Evolutionary conservation across 2,888 invertebrate genomes (phyloP), one percentile per base, ranked within the genome.

Genomic region (Sthenelais limicola): DNA sequence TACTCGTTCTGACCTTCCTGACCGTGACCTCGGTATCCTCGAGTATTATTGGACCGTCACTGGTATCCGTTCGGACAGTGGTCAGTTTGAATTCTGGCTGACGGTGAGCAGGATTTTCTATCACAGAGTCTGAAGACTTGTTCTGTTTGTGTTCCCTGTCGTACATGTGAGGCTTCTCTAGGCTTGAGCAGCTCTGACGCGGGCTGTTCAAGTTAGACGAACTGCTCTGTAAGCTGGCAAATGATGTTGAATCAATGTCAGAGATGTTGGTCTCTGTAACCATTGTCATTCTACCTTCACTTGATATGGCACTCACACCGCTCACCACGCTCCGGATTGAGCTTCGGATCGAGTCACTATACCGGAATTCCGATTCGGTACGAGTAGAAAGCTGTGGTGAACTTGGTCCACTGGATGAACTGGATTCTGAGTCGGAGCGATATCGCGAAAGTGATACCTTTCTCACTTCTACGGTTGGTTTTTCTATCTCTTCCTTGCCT

Each of bases 201-300:
- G 15, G 12, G 18, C 32, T 24, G 26, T 38, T 35, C 24, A 24
- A 38, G 38, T 38, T 28, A 5, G 9, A 24, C 62, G 28, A 15
- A 62, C 62, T 62, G 38, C 9, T 1, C 38, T 38, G 35, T n/a
- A n/a, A n/a, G 62, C 62, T 62, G 38, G 62, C 7, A 26, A 62
- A 5, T 24, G 62, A 62, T 5, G 9, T 3, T 24, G 33, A 43
- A 30, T 70, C 70, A 7, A 48, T 28, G 48, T 67, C 67, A 1
- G 70, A 70, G 9, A 70, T 43, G 52, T 47, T 58, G 18, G 28
- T 68, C 28, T 76, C 76, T 5, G 76, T 76, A 28, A 76, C 74
- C 21, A 76, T 56, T 1, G 76, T 76, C 12, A 73, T 75, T 3
- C 71, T 58, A 15, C 76, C 76, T 33, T 75, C 74, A 54, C 76